phyloP scores from a whole-genome alignment of 2,888 invertebrate species.

The Ypsolopha sequella region DNA sequence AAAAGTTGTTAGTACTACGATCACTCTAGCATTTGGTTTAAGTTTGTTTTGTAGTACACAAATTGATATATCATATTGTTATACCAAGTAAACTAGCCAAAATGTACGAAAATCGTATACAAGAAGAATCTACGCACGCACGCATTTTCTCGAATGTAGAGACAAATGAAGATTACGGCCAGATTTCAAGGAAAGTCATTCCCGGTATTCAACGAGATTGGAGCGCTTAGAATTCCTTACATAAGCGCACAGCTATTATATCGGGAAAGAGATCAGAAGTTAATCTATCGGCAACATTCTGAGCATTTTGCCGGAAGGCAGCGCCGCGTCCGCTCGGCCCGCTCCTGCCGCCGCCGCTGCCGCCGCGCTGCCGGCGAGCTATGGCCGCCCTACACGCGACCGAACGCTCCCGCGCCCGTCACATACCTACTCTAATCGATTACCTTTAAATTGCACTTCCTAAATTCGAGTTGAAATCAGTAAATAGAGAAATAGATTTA shows the following conservation, averaged over 20 bases:
- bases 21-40: too few relatives aligned
- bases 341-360: conserved; percentile 15
- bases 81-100: background rate
- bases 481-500: background rate
- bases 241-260: conserved; percentile 63
- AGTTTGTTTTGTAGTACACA: background rate
- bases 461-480: background rate
- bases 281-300: conserved; percentile 70
- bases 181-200: conserved; percentile 40
- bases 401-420: conserved; percentile 4
- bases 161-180: conserved; percentile 17
- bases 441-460: conserved; percentile 17
- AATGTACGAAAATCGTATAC: too few relatives aligned
- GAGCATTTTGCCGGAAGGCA: conserved; percentile 68
- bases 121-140: background rate
- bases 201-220: conserved; percentile 61
- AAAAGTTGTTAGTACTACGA: too few relatives aligned
- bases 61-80: background rate
- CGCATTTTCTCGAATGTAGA: conserved; percentile 3
- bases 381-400: conserved; percentile 46
- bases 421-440: conserved; percentile 47
- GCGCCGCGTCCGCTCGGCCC: conserved; percentile 28
- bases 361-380: conserved; percentile 18
- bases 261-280: conserved; percentile 71
- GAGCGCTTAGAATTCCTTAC: conserved; percentile 64